Percentiles rank a stretch among this genome's conserved stretches.
These are phyloP conservation scores for Ladona fulva DNA, from an alignment of 1,140 invertebrate genomes.

Conservation along the genomic window DNA sequence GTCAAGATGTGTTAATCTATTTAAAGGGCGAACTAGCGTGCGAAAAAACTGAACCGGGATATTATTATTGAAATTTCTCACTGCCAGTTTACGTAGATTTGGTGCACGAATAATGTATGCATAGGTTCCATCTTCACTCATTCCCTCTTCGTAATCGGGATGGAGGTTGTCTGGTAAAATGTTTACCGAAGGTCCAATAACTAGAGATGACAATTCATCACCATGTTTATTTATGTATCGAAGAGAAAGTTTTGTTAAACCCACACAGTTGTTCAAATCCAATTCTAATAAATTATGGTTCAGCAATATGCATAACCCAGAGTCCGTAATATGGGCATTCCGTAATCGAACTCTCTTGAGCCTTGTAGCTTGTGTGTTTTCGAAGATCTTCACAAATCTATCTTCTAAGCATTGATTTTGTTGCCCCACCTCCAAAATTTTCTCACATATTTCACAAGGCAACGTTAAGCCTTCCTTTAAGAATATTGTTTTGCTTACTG, in stretches of 20 bases:
- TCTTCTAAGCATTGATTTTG: slow-evolving; percentile 42
- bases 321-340: slow-evolving; percentile 58
- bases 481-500: slow-evolving; percentile 32
- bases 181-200: slow-evolving; percentile 30
- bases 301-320: slow-evolving; percentile 54
- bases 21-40: slow-evolving; percentile 46
- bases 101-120: slow-evolving; percentile 52
- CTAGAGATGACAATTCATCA: slow-evolving; percentile 33
- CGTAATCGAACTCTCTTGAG: slow-evolving; percentile 58
- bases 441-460: slow-evolving; percentile 62
- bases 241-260: slow-evolving; percentile 49
- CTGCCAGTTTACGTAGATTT: slow-evolving; percentile 50
- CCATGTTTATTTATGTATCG: slow-evolving; percentile 44
- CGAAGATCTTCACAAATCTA: slow-evolving; percentile 60
- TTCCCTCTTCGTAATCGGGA: slow-evolving; percentile 7
- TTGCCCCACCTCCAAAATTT: slow-evolving; percentile 51
- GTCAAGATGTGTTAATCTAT: slow-evolving; percentile 64
- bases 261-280: slow-evolving; percentile 60
- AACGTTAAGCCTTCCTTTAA: slow-evolving; percentile 46
- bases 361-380: slow-evolving; percentile 52
- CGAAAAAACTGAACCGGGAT: not conserved
- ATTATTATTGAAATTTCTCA: slow-evolving; percentile 33
- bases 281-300: slow-evolving; percentile 61
- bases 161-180: slow-evolving; percentile 22
- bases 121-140: slow-evolving; percentile 27